Evolutionary conservation across 2,797 vertebrate species (phyloP), one percentile per base, ranked within the genome.

Genomic region (Sebastes goodei): DNA sequence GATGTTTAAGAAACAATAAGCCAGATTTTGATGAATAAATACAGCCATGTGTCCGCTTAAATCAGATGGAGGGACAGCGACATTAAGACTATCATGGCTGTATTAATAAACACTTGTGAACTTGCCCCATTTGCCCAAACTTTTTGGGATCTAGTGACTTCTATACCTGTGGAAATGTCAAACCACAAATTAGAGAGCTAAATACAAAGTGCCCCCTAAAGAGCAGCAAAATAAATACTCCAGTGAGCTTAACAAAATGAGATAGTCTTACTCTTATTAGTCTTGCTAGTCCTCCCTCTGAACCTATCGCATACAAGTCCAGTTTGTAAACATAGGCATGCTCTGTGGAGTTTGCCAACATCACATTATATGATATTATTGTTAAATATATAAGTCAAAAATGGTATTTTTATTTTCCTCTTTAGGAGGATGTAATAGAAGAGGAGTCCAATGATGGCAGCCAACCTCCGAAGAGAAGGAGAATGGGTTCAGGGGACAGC

Each of bases 401-500:
- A 59, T n/a, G 23, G 8, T 70, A 2, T 42, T 10, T 55, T 56
- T 21, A 0, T 64, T 81, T 76, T 73, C 5, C 1, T 55, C 71
- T 85, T 35, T 49, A 99, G 98, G 97, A 97, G 92, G 98, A 99
- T 71, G 94, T 95, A 38, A 96, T 94, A 64, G 98, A 98, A 87
- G 99, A 99, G 53, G 97, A 96, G 90, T 99, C 98, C 57, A 99
- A 98, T 52, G 98, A 99, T 86, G 97, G 98, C 57, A 98, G 97
- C 86, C 98, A 99, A 38, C 96, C 96, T 1, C 95, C 96, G n/a
- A 99, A 99, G 88, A 95, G 98, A 63, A 96, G 97, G 57, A 95
- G 99, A 10, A 99, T 97, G 96, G 97, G 97, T 75, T 99, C 99
- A 30, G 99, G 98, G 15, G 99, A 99, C 84, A 99, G 98, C 89